Conservation (phyloP, 2,888 invertebrate species). For the Dastarcus helophoroides region DNA sequence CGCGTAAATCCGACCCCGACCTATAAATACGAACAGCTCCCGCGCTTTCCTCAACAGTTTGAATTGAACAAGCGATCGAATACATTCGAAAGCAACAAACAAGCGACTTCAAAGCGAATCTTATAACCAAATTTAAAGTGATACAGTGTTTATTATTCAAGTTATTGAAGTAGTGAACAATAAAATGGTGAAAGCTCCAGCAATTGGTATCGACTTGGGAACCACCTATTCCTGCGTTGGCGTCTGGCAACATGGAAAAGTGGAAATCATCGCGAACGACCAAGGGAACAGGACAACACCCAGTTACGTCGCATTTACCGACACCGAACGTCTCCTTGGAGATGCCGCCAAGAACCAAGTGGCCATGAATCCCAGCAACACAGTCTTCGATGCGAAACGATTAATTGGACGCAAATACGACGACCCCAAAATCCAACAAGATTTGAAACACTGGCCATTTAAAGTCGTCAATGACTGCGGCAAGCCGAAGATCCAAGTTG, state of each 20-base stretch:
- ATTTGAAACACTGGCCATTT: slow-evolving; percentile 80
- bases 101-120: slow-evolving; percentile 7
- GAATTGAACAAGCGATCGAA: slow-evolving; percentile 3
- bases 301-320: slow-evolving; percentile 63
- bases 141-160: slow-evolving; percentile 6
- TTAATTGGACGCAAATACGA: slow-evolving; percentile 70
- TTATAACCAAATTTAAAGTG: slow-evolving; percentile 9
- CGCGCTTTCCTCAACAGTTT: slow-evolving; percentile 6
- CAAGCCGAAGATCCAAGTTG: slow-evolving; percentile 57
- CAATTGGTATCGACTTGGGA: slow-evolving; percentile 73
- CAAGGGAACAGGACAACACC: slow-evolving; percentile 82
- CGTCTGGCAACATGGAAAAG: slow-evolving; percentile 71
- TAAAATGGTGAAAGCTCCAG: slow-evolving; percentile 37
- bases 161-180: background rate
- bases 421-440: slow-evolving; percentile 62
- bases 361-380: slow-evolving; percentile 62
- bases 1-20: slow-evolving; percentile 4
- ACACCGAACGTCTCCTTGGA: slow-evolving; percentile 55
- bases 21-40: slow-evolving; percentile 8
- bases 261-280: slow-evolving; percentile 78
- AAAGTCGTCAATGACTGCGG: slow-evolving; percentile 52
- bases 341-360: slow-evolving; percentile 63
- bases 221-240: slow-evolving; percentile 81
- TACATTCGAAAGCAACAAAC: background rate
- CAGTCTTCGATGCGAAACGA: slow-evolving; percentile 59